phyloP scores from a whole-genome alignment of 2,797 vertebrate genomes.

The Acomys russatus region DNA sequence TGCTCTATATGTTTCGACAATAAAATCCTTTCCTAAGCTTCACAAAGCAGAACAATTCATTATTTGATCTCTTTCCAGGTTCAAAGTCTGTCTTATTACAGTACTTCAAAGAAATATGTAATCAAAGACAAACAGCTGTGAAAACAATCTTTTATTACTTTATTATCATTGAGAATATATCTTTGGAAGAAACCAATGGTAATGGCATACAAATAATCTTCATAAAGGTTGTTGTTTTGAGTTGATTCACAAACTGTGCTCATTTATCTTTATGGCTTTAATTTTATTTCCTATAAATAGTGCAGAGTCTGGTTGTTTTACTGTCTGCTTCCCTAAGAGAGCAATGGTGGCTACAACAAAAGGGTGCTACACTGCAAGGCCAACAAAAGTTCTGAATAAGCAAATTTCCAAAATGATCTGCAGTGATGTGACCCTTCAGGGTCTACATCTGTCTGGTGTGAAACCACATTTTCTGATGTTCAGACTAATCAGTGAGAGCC shows the following conservation, averaged over 20 bases:
- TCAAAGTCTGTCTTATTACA: slow-evolving; percentile 99
- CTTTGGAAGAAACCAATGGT: slow-evolving; percentile 94
- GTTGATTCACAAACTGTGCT: slow-evolving; percentile 85
- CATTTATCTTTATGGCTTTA: slow-evolving; percentile 83
- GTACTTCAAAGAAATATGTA: slow-evolving; percentile 99
- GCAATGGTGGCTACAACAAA: slow-evolving; percentile 9
- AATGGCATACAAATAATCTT: slow-evolving; percentile 89
- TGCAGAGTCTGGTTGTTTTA: slow-evolving; percentile 31
- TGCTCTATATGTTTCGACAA: slow-evolving; percentile 98
- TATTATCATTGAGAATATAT: slow-evolving; percentile 98
- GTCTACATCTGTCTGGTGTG: slow-evolving; percentile 39
- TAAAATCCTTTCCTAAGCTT: slow-evolving; percentile 98
- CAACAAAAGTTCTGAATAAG: slow-evolving; percentile 62
- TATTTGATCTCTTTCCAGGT: slow-evolving; percentile 99
- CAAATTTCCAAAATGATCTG: slow-evolving; percentile 53
- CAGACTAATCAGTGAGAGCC: slow-evolving; percentile 32
- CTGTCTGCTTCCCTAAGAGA: slow-evolving; percentile 47
- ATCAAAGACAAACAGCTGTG: slow-evolving; percentile 99
- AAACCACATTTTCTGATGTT: slow-evolving; percentile 39
- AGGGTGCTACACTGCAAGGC: neutral
- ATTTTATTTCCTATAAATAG: slow-evolving; percentile 71
- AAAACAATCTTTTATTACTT: slow-evolving; percentile 99
- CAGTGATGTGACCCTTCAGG: neutral
- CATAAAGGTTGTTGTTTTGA: slow-evolving; percentile 84
- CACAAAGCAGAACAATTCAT: slow-evolving; percentile 97